These are phyloP conservation scores for Odontesthes bonariensis DNA, from an alignment of 2,113 vertebrate species.

Conservation along the genomic window DNA sequence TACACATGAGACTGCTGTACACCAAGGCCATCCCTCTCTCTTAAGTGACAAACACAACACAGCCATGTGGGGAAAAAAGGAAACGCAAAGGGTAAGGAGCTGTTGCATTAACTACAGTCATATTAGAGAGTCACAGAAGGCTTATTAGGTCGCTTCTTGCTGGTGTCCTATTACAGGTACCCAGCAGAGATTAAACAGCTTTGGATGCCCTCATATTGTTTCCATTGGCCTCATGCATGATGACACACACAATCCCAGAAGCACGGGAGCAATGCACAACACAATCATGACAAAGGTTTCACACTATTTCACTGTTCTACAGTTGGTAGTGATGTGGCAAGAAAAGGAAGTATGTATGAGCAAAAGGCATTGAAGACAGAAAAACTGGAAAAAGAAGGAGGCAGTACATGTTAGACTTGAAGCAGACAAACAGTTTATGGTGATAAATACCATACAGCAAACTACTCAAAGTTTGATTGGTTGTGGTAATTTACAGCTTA, in stretches of 20 bases:
- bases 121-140: background rate
- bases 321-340: background rate
- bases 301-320: background rate
- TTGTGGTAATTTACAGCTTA: background rate
- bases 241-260: background rate
- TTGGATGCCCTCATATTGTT: background rate
- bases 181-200: constrained; percentile 9
- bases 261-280: background rate
- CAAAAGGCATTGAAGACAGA: background rate
- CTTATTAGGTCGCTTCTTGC: background rate
- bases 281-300: constrained; percentile 4
- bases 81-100: background rate
- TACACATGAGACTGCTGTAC: background rate
- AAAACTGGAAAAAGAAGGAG: background rate
- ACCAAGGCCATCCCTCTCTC: background rate
- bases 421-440: background rate
- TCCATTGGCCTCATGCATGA: background rate
- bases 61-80: background rate
- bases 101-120: background rate
- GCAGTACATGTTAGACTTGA: background rate
- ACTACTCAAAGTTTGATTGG: background rate
- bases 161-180: background rate
- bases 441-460: background rate
- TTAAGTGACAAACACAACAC: background rate
- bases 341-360: background rate